Percentiles rank a stretch among this genome's conserved stretches.
phyloP scores from a whole-genome alignment of 2,113 vertebrate species.

The Crotalus helleri region DNA sequence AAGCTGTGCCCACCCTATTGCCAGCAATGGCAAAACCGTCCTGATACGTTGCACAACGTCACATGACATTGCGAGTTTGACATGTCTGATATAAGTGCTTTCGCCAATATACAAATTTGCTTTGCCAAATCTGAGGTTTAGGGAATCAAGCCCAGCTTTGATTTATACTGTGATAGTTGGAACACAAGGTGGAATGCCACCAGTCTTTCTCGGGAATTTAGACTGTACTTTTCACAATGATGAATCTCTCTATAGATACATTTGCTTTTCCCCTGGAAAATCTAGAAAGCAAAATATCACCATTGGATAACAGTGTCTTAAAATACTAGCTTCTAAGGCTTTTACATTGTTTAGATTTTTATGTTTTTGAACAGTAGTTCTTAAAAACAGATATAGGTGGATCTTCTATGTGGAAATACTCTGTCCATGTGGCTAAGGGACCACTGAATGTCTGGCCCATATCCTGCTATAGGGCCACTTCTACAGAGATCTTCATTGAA shows the following conservation, averaged over 20 bases:
- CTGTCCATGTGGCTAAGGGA: background rate
- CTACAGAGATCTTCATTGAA: background rate
- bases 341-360: background rate
- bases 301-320: background rate
- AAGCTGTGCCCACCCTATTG: no score
- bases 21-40: no score
- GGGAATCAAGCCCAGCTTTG: background rate
- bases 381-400: background rate
- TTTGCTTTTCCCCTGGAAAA: background rate
- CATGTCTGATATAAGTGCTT: background rate
- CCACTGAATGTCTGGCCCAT: background rate
- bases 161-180: background rate
- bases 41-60: no score
- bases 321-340: background rate
- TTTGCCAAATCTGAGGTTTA: background rate
- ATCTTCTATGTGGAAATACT: background rate
- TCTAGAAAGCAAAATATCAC: background rate
- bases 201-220: background rate
- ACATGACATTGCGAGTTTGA: no score
- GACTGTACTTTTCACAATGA: background rate
- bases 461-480: background rate
- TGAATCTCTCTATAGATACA: background rate
- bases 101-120: background rate
- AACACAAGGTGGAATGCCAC: background rate
- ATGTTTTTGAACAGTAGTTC: background rate